phyloP scores from a whole-genome alignment of 2,888 invertebrate genomes.

The Hypena proboscidalis region DNA sequence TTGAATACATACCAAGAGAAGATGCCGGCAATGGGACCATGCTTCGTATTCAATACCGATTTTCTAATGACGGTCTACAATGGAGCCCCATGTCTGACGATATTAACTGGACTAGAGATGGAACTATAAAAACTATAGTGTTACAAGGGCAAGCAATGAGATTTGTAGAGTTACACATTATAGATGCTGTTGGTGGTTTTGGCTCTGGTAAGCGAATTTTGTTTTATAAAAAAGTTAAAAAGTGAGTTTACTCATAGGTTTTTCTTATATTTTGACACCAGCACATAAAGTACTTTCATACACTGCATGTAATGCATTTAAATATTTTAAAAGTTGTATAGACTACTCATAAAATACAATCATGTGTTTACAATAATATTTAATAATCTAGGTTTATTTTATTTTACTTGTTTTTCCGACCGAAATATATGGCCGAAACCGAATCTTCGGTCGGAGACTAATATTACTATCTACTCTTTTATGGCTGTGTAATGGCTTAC shows the following conservation, averaged over 20 bases:
- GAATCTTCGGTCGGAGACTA: no score
- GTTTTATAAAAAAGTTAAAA: constrained; percentile 45
- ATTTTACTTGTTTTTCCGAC: no score
- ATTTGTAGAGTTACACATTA: constrained; percentile 58
- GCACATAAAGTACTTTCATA: no score
- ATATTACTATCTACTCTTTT: no score
- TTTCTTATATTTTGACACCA: no score
- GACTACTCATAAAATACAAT: no score
- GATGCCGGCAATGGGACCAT: constrained; percentile 72
- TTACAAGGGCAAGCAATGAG: constrained; percentile 51
- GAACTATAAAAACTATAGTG: constrained; percentile 53
- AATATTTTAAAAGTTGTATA: no score
- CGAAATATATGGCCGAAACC: no score
- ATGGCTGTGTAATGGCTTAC: no score
- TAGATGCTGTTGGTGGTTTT: constrained; percentile 62
- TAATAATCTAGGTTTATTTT: no score
- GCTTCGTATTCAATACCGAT: constrained; percentile 56
- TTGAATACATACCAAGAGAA: constrained; percentile 65
- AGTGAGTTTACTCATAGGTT: neutral
- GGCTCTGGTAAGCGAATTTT: constrained; percentile 65
- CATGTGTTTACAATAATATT: no score
- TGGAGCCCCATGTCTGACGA: constrained; percentile 58
- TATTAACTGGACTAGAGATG: constrained; percentile 52
- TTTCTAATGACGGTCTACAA: constrained; percentile 52
- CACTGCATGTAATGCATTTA: no score